Evolutionary conservation across 2,797 vertebrate genomes (phyloP), one percentile per base, ranked within the genome.

Genomic region (Melanotaenia maccullochi): DNA sequence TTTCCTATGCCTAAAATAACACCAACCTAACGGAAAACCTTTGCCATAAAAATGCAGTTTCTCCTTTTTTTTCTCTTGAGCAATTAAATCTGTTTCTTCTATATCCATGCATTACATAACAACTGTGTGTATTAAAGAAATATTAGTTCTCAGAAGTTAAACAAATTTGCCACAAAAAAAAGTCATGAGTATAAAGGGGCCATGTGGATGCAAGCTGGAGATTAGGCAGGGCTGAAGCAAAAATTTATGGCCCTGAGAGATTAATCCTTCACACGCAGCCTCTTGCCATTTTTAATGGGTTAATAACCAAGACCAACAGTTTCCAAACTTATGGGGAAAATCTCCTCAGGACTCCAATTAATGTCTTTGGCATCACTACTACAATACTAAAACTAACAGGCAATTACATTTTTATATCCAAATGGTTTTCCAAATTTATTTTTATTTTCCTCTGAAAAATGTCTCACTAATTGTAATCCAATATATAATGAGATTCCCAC

Each of bases 21-120:
- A 85, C 79, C 64, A 66, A 76, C 62, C 63, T 65, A 68, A 83
- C 68, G 38, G 67, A 85, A 91, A 90, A 20, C 18, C 59, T 79
- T 73, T 64, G 59, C 33, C 59, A 44, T 35, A 40, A 47, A 59
- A n/a, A 68, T 32, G 20, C 52, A 55, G n/a, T 22, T 49, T 22
- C 47, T 42, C 40, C 30, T 13, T 56, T 82, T 70, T 70, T 71
- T 61, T 60, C n/a, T 54, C 22, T 18, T 38, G n/a, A 59, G 22
- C 22, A 58, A 56, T 56, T 25, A 42, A 33, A 65, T 65, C 1
- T 5, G 13, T 47, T 18, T 57, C 33, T 13, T 5, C 32, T 61
- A n/a, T 62, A 25, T 25, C 49, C 2, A n/a, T 33, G 44, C 0
- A 18, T 61, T 25, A 32, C 1, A 51, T 36, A 65, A 81, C 55